A percentile compares a stretch with the other conserved stretches of the same genome.
phyloP scores from a whole-genome alignment of 2,797 vertebrate species.

The Tragopan temminckii region DNA sequence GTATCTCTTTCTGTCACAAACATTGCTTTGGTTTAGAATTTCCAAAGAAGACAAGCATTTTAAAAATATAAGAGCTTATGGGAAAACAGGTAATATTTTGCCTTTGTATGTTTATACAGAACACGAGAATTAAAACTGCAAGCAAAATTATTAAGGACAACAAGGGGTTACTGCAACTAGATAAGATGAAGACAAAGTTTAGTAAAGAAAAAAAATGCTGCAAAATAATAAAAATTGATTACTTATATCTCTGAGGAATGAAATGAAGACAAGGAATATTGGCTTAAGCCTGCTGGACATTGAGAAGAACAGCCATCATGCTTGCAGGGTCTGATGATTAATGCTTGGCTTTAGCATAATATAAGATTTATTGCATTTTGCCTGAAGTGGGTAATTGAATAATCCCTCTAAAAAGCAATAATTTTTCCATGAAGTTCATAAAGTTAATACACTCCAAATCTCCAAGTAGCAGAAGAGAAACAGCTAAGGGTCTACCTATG shows the following conservation, averaged over 20 bases:
- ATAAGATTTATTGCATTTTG: slow-evolving; percentile 58
- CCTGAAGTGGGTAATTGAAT: slow-evolving; percentile 65
- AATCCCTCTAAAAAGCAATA: slow-evolving; percentile 71
- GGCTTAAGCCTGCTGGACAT: slow-evolving; percentile 32
- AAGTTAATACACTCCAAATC: slow-evolving; percentile 61
- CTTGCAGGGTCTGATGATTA: slow-evolving; percentile 41
- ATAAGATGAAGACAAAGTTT: not conserved
- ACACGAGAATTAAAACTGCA: not conserved
- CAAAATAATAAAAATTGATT: slow-evolving; percentile 40
- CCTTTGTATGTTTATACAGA: not conserved
- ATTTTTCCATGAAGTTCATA: slow-evolving; percentile 66
- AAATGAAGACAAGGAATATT: slow-evolving; percentile 22
- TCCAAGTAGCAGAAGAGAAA: slow-evolving; percentile 38
- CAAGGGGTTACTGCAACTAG: not conserved
- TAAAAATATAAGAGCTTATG: not conserved
- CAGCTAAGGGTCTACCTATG: not conserved
- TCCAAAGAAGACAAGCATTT: not conserved
- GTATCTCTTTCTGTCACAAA: not conserved
- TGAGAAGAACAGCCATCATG: not conserved
- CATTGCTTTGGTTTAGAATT: not conserved
- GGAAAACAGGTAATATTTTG: not conserved
- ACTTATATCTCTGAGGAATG: slow-evolving; percentile 4
- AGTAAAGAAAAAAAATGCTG: slow-evolving; percentile 4
- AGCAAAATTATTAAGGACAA: not conserved
- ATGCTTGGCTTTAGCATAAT: slow-evolving; percentile 50